These are phyloP conservation scores for Cryptoprocta ferox DNA, from an alignment of 2,797 vertebrate species.

Conservation along the genomic window DNA sequence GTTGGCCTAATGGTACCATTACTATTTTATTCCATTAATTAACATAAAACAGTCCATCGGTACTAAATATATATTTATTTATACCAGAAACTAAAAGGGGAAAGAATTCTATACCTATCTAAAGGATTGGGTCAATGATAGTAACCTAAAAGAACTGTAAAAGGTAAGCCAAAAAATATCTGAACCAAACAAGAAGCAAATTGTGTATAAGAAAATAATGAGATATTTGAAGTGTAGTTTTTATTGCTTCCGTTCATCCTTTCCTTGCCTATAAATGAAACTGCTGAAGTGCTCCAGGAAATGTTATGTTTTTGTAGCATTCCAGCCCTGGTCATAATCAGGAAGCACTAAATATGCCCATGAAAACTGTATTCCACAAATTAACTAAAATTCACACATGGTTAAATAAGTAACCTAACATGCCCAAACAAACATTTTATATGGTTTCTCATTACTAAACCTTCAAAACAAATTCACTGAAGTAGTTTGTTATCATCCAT, in stretches of 20 bases:
- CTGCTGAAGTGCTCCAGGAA: constrained; percentile 41
- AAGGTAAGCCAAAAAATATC: background rate
- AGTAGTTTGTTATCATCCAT: constrained; percentile 35
- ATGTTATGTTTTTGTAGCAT: background rate
- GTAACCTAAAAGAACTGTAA: background rate
- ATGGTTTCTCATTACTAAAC: constrained; percentile 20
- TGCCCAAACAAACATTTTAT: constrained; percentile 48
- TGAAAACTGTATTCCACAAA: constrained; percentile 43
- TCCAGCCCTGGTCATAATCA: constrained; percentile 26
- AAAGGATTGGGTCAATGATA: background rate
- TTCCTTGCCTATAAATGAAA: constrained; percentile 43
- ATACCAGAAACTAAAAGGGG: background rate
- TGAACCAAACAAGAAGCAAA: background rate
- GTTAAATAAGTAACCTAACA: constrained; percentile 56
- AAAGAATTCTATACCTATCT: background rate
- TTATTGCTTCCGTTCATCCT: background rate
- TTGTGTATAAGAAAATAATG: background rate
- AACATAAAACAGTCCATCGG: background rate
- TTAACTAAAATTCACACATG: constrained; percentile 55
- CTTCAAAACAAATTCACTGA: constrained; percentile 32
- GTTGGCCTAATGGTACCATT: background rate
- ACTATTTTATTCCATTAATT: background rate
- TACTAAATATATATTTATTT: background rate
- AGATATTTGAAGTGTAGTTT: background rate
- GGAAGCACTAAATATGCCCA: constrained; percentile 61